Conservation (phyloP, 2,113 vertebrate species). For the Gallinago media region DNA sequence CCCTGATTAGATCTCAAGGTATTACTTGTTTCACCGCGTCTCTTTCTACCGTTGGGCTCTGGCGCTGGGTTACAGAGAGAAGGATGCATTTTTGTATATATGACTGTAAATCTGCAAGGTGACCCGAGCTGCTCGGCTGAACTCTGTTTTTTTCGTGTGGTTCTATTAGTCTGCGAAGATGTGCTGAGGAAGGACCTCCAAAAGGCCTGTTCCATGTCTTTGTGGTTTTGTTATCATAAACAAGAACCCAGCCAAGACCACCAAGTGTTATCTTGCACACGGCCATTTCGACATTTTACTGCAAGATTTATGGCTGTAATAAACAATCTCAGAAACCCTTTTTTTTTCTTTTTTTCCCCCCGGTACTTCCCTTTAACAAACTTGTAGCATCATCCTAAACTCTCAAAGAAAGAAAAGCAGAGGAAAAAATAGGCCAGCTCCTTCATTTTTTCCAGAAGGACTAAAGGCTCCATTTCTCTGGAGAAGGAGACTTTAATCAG, state of each 20-base stretch:
- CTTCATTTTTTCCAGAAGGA: constrained; percentile 34
- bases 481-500: constrained; percentile 13
- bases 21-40: constrained; percentile 40
- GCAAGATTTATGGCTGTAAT: constrained; percentile 85
- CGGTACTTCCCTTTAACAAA: constrained; percentile 72
- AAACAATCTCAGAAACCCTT: constrained; percentile 78
- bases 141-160: constrained; percentile 56
- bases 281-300: constrained; percentile 84
- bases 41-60: constrained; percentile 41
- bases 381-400: constrained; percentile 58
- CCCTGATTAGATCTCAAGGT: constrained; percentile 54
- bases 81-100: constrained; percentile 45
- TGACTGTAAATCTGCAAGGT: constrained; percentile 64
- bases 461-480: constrained; percentile 18
- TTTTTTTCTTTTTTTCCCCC: constrained; percentile 66
- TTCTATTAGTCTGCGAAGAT: constrained; percentile 73
- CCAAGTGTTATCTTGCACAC: constrained; percentile 86
- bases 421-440: background rate
- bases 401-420: constrained; percentile 41
- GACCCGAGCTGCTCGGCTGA: constrained; percentile 62
- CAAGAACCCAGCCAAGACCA: constrained; percentile 86
- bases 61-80: constrained; percentile 33
- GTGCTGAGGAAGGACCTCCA: constrained; percentile 77
- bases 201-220: constrained; percentile 86
- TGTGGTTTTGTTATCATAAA: constrained; percentile 83